phyloP scores from a whole-genome alignment of 1,140 invertebrate species.

The Trigoniulus corallinus region DNA sequence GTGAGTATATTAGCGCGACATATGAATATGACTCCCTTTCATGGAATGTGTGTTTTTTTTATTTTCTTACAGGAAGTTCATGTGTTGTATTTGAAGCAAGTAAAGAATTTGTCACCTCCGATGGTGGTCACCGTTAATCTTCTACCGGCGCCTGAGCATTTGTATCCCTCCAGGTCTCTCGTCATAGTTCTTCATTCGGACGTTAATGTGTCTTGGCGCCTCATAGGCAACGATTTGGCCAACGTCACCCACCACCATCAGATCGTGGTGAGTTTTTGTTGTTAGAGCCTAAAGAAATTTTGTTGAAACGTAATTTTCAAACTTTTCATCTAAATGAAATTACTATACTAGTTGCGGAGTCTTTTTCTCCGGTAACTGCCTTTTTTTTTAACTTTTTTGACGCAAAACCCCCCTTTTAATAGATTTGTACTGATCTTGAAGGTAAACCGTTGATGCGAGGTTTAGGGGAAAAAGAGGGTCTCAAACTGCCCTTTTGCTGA shows the following conservation, averaged over 20 bases:
- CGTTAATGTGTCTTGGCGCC: not conserved
- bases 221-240: not conserved
- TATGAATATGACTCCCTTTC: not conserved
- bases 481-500: no score
- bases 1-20: not conserved
- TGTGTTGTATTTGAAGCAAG: not conserved
- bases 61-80: constrained; percentile 1
- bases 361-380: no score
- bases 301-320: not conserved
- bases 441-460: no score
- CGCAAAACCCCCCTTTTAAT: no score
- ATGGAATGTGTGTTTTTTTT: not conserved
- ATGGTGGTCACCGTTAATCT: not conserved
- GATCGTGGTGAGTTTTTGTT: not conserved
- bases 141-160: not conserved
- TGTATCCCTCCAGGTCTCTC: not conserved
- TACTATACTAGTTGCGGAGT: no score
- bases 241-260: not conserved
- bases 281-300: not conserved
- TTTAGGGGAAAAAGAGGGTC: no score
- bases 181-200: not conserved
- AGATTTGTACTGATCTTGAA: no score
- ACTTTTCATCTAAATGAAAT: no score
- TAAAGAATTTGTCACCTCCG: not conserved
- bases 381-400: no score